Base-by-base conservation (phyloP, 1,140 invertebrate species). In the Grapholita molesta region DNA sequence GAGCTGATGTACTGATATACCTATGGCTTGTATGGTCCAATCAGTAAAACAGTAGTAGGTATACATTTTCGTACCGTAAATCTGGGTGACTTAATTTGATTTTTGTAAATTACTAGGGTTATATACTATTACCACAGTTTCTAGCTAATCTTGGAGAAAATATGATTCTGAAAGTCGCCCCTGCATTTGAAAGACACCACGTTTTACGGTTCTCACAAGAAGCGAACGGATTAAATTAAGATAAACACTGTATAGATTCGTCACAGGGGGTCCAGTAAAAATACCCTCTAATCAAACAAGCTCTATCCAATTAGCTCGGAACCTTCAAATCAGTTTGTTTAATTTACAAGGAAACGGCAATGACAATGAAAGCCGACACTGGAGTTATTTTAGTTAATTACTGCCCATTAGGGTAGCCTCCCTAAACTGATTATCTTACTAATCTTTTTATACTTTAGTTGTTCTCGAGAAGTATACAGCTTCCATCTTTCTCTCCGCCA, bases 381-480 rank as follows among this genome's bases (percentile, higher is more conserved):
- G 23, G 53, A 55, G 53, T 55, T 55, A 55, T n/a, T 55, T 55
- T 23, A 55, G 23, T 28, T 55, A 55, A 55, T 55, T 55, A 55
- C 53, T 8, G 12, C 23, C 53, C 21, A 55, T 55, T 55, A 55
- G 53, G 53, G 53, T 28, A 11, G 53, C 53, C 24, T 55, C 53
- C 53, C 23, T 55, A 55, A 55, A 24, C 24, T 55, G 53, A 55
- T 55, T 55, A 55, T 55, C 53, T 55, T 55, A 55, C 53, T 55
- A 55, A 55, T 55, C 53, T 55, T 55, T 55, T 55, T 55, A 55
- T 55, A 28, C 53, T 55, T 24, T 12, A 55, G 53, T 55, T 55
- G 23, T 55, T 55, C 21, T 25, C 24, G 24, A 38, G n/a, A 24
- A 55, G 53, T 55, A 55, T 28, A 55, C 53, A 55, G 53, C 53